Conservation (phyloP, 2,113 vertebrate species). For the Polyodon spathula region DNA sequence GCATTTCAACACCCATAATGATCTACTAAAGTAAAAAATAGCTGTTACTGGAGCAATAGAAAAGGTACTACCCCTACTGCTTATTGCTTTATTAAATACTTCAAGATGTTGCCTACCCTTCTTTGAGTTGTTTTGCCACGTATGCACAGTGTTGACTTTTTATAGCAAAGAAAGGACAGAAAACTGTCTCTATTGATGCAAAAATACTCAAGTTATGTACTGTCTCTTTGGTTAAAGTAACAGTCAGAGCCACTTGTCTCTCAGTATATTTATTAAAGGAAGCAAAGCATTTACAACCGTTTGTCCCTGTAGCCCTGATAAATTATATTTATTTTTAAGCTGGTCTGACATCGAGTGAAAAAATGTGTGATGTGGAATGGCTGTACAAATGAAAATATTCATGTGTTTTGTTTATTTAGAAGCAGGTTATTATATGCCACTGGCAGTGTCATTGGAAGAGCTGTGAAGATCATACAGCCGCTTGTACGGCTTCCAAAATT, state of each 20-base stretch:
- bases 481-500: conserved; percentile 2
- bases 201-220: neutral
- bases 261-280: neutral
- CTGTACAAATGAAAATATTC: neutral
- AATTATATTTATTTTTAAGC: neutral
- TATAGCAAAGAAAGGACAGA: too few species aligned
- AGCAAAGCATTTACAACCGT: neutral
- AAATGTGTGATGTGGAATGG: neutral
- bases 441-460: neutral
- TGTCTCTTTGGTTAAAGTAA: neutral
- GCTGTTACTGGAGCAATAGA: too few species aligned
- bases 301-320: neutral
- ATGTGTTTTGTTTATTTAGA: neutral
- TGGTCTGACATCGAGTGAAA: neutral
- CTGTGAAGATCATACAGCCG: neutral
- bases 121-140: too few species aligned
- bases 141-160: too few species aligned
- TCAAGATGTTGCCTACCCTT: too few species aligned
- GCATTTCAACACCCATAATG: too few species aligned
- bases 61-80: too few species aligned
- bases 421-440: neutral
- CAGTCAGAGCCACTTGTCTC: neutral
- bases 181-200: too few species aligned
- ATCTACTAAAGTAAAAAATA: too few species aligned
- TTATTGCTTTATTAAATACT: too few species aligned